phyloP scores from a whole-genome alignment of 2,888 invertebrate species.

The Dryococelus australis region DNA sequence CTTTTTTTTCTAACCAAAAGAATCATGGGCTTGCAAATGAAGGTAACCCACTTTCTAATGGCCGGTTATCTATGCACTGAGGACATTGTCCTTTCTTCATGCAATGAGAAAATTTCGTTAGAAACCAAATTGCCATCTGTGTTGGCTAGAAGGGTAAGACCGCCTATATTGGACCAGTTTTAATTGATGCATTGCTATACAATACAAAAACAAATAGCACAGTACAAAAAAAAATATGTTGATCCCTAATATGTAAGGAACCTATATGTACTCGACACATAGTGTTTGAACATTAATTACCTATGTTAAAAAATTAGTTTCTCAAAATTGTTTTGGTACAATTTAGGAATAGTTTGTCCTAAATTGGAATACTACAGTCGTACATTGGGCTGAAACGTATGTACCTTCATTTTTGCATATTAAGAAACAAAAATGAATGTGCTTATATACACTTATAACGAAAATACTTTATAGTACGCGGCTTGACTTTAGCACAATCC shows the following conservation, averaged over 20 bases:
- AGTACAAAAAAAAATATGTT: background rate
- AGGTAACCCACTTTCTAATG: no score
- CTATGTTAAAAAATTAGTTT: background rate
- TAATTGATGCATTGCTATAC: background rate
- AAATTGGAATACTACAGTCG: background rate
- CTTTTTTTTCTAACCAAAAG: no score
- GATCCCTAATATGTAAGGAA: no score
- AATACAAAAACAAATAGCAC: background rate
- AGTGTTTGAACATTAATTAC: background rate
- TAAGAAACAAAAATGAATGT: background rate
- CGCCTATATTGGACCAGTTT: background rate
- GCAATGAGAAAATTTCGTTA: no score
- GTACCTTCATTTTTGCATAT: background rate
- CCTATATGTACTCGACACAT: background rate
- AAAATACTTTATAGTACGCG: background rate
- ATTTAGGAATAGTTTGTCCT: background rate
- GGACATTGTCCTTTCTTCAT: no score
- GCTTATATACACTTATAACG: background rate
- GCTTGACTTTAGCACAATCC: background rate
- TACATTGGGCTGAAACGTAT: background rate
- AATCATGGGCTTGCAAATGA: no score
- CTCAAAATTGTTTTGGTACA: background rate
- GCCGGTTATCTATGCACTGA: no score
- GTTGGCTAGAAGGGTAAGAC: background rate
- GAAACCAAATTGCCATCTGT: no score